Conservation (phyloP, 2,797 vertebrate species). For the Chrysolophus pictus region DNA sequence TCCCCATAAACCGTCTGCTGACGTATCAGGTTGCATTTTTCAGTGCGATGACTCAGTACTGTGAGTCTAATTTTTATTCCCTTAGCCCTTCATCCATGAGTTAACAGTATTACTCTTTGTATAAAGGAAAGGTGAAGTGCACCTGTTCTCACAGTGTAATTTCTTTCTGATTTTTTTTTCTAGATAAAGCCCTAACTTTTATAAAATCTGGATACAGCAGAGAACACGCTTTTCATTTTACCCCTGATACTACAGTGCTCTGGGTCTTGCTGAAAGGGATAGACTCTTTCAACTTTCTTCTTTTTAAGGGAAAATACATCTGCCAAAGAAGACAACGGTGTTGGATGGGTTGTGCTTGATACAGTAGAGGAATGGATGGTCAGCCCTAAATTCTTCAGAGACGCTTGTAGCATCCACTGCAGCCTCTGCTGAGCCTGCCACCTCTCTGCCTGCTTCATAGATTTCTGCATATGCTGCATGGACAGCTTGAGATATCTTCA, state of each 20-base stretch:
- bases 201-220: not conserved
- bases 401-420: not conserved
- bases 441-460: slow-evolving; percentile 42
- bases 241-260: slow-evolving; percentile 23
- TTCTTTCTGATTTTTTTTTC: not conserved
- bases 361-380: slow-evolving; percentile 31
- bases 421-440: not conserved
- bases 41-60: not conserved
- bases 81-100: not conserved
- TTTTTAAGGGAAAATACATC: slow-evolving; percentile 50
- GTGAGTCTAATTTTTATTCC: not conserved
- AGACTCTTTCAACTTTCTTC: not conserved
- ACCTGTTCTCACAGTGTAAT: not conserved
- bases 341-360: slow-evolving; percentile 18
- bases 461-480: slow-evolving; percentile 42
- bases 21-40: not conserved
- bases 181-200: not conserved
- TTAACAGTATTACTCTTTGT: not conserved
- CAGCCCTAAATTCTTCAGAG: slow-evolving; percentile 27
- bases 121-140: not conserved
- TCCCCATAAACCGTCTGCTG: not conserved
- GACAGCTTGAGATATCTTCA: slow-evolving; percentile 38
- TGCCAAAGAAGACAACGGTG: slow-evolving; percentile 47
- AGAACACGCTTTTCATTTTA: not conserved
- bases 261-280: not conserved